Evolutionary conservation across 2,797 vertebrate genomes (phyloP).

Genomic region (Clamator glandarius): DNA sequence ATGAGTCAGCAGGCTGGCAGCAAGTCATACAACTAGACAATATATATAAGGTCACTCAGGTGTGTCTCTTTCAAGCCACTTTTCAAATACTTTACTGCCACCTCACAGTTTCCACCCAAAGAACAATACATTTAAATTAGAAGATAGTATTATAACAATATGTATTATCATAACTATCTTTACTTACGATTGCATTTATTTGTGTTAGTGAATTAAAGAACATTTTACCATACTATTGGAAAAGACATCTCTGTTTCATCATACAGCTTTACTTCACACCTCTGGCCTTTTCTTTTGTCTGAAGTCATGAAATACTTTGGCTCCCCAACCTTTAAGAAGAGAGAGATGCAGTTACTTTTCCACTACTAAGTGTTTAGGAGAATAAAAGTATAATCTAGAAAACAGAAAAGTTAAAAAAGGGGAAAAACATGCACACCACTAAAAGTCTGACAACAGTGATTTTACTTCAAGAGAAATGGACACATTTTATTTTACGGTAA

Average conservation of each 20-base stretch:
- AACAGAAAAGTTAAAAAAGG: background rate
- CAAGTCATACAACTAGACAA: background rate
- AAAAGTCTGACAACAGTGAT: background rate
- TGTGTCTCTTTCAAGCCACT: background rate
- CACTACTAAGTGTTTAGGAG: background rate
- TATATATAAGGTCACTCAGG: background rate
- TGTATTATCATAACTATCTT: background rate
- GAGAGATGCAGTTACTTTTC: constrained; percentile 8
- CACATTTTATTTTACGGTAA: background rate
- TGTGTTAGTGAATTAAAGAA: background rate
- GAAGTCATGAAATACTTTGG: constrained; percentile 89
- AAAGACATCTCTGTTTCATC: constrained; percentile 92
- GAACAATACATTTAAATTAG: background rate
- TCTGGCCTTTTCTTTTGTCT: constrained; percentile 91
- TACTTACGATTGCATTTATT: background rate
- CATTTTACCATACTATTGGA: constrained; percentile 87
- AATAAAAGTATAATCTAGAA: background rate
- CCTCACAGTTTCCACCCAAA: background rate
- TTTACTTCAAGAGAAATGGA: background rate
- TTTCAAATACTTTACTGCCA: background rate
- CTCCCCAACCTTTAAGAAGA: constrained; percentile 85
- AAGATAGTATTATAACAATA: background rate
- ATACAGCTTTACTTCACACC: constrained; percentile 92
- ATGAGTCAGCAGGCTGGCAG: constrained; percentile 23
- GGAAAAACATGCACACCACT: fast-evolving